These are phyloP conservation scores for Tyto alba DNA, from an alignment of 2,113 vertebrate species.

Conservation along the genomic window DNA sequence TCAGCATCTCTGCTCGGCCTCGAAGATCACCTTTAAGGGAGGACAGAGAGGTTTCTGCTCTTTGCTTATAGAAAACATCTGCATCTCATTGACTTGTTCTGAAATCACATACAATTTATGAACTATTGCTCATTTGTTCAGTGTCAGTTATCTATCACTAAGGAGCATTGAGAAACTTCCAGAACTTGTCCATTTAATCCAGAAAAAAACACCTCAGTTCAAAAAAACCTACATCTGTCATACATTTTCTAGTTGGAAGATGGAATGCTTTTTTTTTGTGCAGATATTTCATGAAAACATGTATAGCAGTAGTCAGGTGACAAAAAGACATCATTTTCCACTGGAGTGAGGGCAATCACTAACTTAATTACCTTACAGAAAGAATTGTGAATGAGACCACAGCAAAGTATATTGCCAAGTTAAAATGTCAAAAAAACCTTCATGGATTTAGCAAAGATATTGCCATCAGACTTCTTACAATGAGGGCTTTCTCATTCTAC, in stretches of 20 bases:
- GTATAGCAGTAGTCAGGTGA: not conserved
- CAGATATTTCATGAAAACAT: not conserved
- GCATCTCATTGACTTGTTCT: not conserved
- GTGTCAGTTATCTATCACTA: not conserved
- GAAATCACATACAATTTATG: not conserved
- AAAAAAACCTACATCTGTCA: not conserved
- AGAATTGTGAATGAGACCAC: not conserved
- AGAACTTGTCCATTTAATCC: not conserved
- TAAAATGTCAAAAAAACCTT: not conserved
- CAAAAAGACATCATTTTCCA: not conserved
- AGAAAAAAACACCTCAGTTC: not conserved
- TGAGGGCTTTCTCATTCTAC: not conserved
- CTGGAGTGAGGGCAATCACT: not conserved
- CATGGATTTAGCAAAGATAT: not conserved
- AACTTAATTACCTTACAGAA: not conserved
- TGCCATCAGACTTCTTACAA: not conserved
- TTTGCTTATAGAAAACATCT: not conserved
- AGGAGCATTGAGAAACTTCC: not conserved
- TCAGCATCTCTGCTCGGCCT: slow-evolving; percentile 81
- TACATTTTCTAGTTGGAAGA: not conserved
- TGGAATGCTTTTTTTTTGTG: not conserved
- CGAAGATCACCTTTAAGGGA: slow-evolving; percentile 76
- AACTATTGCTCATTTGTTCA: not conserved
- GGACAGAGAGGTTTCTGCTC: not conserved
- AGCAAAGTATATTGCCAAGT: not conserved